These are phyloP conservation scores for Harlomillsia oculata DNA, from an alignment of 1,140 invertebrate species.

Conservation along the genomic window DNA sequence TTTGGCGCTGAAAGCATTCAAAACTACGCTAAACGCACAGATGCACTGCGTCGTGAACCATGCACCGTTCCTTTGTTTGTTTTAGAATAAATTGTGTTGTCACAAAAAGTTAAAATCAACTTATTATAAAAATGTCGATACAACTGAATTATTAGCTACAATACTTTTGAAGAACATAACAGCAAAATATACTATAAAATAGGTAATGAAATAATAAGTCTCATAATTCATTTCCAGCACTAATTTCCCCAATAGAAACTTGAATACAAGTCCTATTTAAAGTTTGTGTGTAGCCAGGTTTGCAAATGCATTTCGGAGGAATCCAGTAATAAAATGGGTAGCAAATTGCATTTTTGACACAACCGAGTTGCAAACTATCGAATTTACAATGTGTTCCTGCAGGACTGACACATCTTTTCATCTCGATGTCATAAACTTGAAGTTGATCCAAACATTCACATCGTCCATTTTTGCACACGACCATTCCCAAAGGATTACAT, in stretches of 20 bases:
- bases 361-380: constrained; percentile 21
- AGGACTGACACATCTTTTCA: constrained; percentile 26
- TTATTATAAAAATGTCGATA: no score
- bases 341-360: constrained; percentile 32
- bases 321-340: constrained; percentile 33
- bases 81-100: no score
- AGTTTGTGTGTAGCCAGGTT: constrained; percentile 25
- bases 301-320: constrained; percentile 27
- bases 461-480: constrained; percentile 23
- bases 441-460: constrained; percentile 24
- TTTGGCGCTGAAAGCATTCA: no score
- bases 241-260: background rate
- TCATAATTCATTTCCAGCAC: background rate
- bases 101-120: no score
- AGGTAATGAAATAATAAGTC: no score
- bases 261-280: constrained; percentile 18
- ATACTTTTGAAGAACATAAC: no score
- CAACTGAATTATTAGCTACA: no score
- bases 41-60: no score
- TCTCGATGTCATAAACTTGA: constrained; percentile 23
- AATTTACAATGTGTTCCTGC: constrained; percentile 32
- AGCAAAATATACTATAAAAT: no score
- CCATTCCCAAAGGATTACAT: constrained; percentile 29
- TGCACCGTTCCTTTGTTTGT: no score
- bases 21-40: no score